phyloP scores from a whole-genome alignment of 2,113 vertebrate genomes.

The Dasyurus viverrinus region DNA sequence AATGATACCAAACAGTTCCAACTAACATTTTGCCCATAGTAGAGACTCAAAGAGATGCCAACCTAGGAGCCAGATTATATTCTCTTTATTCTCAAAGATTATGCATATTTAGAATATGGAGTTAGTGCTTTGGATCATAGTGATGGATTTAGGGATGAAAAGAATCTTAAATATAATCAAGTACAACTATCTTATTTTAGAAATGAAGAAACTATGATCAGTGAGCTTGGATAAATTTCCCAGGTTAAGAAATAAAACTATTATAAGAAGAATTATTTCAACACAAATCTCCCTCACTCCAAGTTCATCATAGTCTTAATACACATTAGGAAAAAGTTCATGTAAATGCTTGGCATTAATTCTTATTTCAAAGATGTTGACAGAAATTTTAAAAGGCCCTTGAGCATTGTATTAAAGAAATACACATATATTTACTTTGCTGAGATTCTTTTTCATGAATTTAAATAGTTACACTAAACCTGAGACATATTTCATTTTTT shows the following conservation, averaged over 20 bases:
- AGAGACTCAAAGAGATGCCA: not conserved
- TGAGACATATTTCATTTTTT: not conserved
- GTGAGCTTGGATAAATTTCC: not conserved
- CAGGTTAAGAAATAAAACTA: not conserved
- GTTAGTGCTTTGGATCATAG: not conserved
- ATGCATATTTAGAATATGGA: not conserved
- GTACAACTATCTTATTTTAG: not conserved
- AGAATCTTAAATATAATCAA: not conserved
- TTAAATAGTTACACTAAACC: not conserved
- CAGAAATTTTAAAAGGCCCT: not conserved
- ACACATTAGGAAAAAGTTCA: not conserved
- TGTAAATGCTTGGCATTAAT: not conserved
- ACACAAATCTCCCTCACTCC: not conserved
- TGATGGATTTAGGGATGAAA: not conserved
- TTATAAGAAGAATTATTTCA: not conserved
- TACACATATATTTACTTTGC: not conserved
- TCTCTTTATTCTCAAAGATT: not conserved
- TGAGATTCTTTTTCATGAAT: not conserved
- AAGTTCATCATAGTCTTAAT: not conserved
- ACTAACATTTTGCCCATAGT: not conserved
- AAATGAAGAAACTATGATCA: not conserved
- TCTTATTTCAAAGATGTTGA: not conserved
- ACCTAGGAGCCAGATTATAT: not conserved
- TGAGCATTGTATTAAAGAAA: not conserved
- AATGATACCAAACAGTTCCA: not conserved